These are phyloP conservation scores for Danio albolineatus DNA, from an alignment of 2,797 vertebrate species.

Conservation along the genomic window DNA sequence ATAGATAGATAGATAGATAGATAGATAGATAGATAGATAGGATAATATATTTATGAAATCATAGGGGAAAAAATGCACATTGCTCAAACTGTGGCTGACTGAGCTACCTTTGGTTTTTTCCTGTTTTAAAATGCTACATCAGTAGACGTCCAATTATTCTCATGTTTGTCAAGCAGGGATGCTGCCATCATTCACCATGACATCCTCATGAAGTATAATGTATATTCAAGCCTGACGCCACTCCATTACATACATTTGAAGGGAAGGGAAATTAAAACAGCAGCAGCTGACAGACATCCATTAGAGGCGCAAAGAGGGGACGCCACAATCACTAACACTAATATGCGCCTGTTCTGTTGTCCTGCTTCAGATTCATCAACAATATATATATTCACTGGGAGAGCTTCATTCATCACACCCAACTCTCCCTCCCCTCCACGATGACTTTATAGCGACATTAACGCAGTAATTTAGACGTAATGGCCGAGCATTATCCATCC, in stretches of 20 bases:
- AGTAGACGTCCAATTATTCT: constrained; percentile 39
- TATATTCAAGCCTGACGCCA: constrained; percentile 53
- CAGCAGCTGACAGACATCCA: constrained; percentile 61
- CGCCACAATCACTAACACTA: constrained; percentile 60
- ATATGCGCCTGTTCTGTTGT: constrained; percentile 65
- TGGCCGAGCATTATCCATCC: constrained; percentile 39
- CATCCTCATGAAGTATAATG: constrained; percentile 44
- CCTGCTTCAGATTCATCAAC: constrained; percentile 63
- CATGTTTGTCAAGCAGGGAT: constrained; percentile 46
- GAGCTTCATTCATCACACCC: constrained; percentile 69
- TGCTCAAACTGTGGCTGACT: neutral
- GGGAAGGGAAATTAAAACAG: constrained; percentile 59
- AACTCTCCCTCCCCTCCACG: constrained; percentile 60
- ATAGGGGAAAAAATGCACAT: too few relatives aligned
- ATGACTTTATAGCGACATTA: constrained; percentile 69
- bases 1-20: too few relatives aligned
- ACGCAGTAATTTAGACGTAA: constrained; percentile 61
- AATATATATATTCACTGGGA: constrained; percentile 47
- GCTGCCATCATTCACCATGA: constrained; percentile 44
- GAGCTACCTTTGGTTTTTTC: neutral
- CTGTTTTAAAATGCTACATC: neutral
- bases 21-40: too few relatives aligned
- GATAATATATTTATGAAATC: too few relatives aligned
- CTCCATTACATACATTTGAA: constrained; percentile 69
- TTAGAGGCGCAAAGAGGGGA: constrained; percentile 57